A percentile compares a stretch with the other conserved stretches of the same genome.
Evolutionary conservation across 2,888 invertebrate species (phyloP).

Genomic region (Eupithecia subumbrata): DNA sequence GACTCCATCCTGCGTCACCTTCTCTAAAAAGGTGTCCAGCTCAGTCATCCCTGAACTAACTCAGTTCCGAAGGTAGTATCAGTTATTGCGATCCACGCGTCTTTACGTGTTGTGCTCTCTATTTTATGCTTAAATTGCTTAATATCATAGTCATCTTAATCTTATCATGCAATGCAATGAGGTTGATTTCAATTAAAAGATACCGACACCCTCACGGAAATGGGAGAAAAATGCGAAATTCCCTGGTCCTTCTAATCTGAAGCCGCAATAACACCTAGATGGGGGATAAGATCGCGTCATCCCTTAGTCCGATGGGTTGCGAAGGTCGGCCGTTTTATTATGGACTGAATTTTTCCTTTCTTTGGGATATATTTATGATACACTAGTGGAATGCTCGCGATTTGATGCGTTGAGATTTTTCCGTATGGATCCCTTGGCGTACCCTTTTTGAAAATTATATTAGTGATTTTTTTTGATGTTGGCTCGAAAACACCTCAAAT

Average conservation of each 20-base stretch:
- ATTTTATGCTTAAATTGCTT: background rate
- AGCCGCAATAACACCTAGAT: constrained; percentile 53
- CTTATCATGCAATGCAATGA: constrained; percentile 22
- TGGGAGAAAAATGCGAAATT: constrained; percentile 50
- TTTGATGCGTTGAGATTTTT: constrained; percentile 6
- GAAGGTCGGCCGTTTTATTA: constrained; percentile 47
- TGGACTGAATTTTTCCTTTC: constrained; percentile 44
- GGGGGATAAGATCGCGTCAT: constrained; percentile 51
- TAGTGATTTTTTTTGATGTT: background rate
- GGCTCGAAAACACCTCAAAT: background rate
- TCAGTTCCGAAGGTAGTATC: background rate
- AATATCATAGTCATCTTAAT: background rate
- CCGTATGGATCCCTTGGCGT: background rate
- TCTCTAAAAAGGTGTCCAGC: background rate
- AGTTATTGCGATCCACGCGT: background rate
- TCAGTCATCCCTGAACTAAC: too few species aligned
- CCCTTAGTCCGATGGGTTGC: constrained; percentile 57
- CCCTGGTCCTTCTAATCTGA: constrained; percentile 50
- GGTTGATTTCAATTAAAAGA: constrained; percentile 40
- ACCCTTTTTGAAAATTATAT: constrained; percentile 4
- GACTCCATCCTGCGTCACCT: background rate
- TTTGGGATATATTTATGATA: constrained; percentile 35
- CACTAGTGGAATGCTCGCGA: constrained; percentile 14
- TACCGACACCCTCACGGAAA: constrained; percentile 28
- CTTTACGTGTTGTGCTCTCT: background rate